Conservation (phyloP, 2,888 invertebrate species). For the Parnassius mnemosyne region DNA sequence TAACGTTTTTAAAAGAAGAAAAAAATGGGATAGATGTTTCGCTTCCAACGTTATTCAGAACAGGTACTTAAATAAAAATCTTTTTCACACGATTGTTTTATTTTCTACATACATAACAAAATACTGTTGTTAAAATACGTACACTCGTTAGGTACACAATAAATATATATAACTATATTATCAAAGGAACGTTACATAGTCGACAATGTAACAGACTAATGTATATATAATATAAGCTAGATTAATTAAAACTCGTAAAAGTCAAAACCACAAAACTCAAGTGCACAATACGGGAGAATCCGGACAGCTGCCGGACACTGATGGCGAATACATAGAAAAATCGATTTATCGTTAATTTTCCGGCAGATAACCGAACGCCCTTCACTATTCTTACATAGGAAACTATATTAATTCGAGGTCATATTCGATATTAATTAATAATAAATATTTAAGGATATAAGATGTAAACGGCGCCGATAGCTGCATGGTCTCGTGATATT, state of each 20-base stretch:
- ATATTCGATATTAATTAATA: too few species aligned
- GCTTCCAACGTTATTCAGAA: too few species aligned
- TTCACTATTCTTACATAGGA: too few species aligned
- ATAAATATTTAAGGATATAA: too few species aligned
- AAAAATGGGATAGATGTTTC: too few species aligned
- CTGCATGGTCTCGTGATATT: too few species aligned
- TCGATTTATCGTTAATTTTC: too few species aligned
- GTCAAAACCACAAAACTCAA: not conserved
- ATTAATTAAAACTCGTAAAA: slow-evolving; percentile 3
- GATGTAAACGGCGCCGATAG: too few species aligned
- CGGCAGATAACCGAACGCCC: too few species aligned
- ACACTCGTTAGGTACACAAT: slow-evolving; percentile 21
- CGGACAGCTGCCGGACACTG: not conserved
- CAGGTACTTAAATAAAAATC: not conserved
- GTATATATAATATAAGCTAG: not conserved
- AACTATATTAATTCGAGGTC: too few species aligned
- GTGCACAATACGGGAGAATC: slow-evolving; percentile 1
- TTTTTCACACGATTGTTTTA: slow-evolving; percentile 36
- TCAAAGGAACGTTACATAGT: slow-evolving; percentile 20
- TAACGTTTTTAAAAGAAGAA: too few species aligned
- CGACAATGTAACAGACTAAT: slow-evolving; percentile 1
- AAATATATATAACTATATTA: slow-evolving; percentile 7
- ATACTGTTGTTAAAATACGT: slow-evolving; percentile 32
- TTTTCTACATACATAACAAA: slow-evolving; percentile 36
- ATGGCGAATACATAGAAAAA: not conserved